Evolutionary conservation across 2,888 invertebrate genomes (phyloP), one percentile per base, ranked within the genome.

Genomic region (Polylopha cassiicola): DNA sequence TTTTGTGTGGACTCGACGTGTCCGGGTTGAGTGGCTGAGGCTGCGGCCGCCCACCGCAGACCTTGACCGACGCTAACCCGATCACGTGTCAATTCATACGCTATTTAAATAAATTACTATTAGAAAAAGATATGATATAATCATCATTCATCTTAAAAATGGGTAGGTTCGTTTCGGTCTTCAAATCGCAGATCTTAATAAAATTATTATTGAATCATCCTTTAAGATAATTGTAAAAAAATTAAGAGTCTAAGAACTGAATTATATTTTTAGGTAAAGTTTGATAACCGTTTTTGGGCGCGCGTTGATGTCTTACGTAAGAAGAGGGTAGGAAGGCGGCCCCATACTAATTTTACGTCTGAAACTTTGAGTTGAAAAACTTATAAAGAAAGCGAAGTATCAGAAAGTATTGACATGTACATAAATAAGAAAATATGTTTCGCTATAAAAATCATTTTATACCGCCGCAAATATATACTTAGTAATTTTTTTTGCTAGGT

Each of bases 61-160:
- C 84, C 84, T 84, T 82, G 84, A 82, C 84, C 84, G 79, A 61
- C 36, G 51, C 68, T 73, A 74, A 73, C 76, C 64, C 64, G 45
- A 47, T 48, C 63, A 50, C 56, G 55, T 54, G 56, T 59, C 50
- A 53, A 48, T 42, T 50, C 52, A 48, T 53, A 54, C 50, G 51
- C 48, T 55, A 50, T 50, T 42, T 42, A 49, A 23, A 16, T 24
- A 24, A 33, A 18, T 41, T 29, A 22, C 36, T 18, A 16, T 22
- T 31, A 41, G 37, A 39, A 43, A 44, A 39, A 20, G 17, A 20
- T 22, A n/a, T 9, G 8, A 8, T 9, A 6, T n/a, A n/a, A n/a
- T n/a, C n/a, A n/a, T n/a, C n/a, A n/a, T n/a, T n/a, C n/a, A n/a
- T n/a, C n/a, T n/a, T n/a, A n/a, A n/a, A n/a, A n/a, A n/a, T n/a